phyloP scores from a whole-genome alignment of 2,113 vertebrate genomes.

The Ictidomys tridecemlineatus region DNA sequence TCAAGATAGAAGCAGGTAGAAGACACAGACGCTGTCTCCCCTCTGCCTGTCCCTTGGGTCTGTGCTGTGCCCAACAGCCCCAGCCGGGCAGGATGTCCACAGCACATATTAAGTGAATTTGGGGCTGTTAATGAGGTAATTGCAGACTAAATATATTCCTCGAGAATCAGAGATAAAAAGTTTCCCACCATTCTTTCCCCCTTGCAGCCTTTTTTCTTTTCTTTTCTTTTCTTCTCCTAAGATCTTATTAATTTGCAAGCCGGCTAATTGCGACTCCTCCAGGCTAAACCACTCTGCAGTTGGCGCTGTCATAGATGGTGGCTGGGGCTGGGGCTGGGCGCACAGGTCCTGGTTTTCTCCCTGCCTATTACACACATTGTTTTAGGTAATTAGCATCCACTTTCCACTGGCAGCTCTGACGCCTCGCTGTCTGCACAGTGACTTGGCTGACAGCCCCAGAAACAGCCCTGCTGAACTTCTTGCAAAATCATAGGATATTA shows the following conservation, averaged over 20 bases:
- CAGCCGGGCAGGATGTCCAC: background rate
- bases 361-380: slow-evolving; percentile 92
- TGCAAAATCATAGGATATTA: slow-evolving; percentile 88
- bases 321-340: slow-evolving; percentile 80
- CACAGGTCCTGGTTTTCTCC: slow-evolving; percentile 86
- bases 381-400: slow-evolving; percentile 95
- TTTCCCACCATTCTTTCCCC: slow-evolving; percentile 89
- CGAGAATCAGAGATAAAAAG: slow-evolving; percentile 88
- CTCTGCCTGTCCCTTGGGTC: accelerated
- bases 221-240: slow-evolving; percentile 81
- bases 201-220: slow-evolving; percentile 82
- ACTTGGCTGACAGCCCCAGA: slow-evolving; percentile 89
- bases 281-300: slow-evolving; percentile 92
- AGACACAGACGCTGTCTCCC: background rate
- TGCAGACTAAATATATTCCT: slow-evolving; percentile 87
- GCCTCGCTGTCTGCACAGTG: slow-evolving; percentile 93
- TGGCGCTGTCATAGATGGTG: slow-evolving; percentile 88
- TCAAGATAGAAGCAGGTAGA: slow-evolving; percentile 51
- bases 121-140: slow-evolving; percentile 84
- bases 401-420: slow-evolving; percentile 93
- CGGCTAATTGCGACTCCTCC: slow-evolving; percentile 89
- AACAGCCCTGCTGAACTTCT: slow-evolving; percentile 90
- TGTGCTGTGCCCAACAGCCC: background rate
- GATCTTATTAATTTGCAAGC: slow-evolving; percentile 91
- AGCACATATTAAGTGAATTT: background rate